A percentile compares a stretch with the other conserved stretches of the same genome.
These are phyloP conservation scores for Quadroppia sp. DNA, from an alignment of 2,888 invertebrate genomes.

Conservation along the genomic window DNA sequence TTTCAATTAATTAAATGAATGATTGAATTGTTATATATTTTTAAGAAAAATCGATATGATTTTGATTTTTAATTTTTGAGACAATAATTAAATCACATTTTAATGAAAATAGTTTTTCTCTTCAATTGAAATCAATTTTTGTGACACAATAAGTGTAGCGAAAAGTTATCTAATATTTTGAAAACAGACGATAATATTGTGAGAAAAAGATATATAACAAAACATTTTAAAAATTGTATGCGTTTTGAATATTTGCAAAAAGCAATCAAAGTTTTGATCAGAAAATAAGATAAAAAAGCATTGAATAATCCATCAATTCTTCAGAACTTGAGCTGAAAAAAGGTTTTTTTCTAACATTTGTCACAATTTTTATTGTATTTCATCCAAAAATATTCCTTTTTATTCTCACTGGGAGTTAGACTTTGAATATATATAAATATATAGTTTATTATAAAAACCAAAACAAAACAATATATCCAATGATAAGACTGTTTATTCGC, in stretches of 20 bases:
- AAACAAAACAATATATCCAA: neutral
- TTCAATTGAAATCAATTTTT: too few relatives aligned
- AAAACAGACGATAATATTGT: too few relatives aligned
- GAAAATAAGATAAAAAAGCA: constrained; percentile 20
- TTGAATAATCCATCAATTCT: constrained; percentile 26
- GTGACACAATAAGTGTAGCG: too few relatives aligned
- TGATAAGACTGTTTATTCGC: neutral
- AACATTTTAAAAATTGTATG: too few relatives aligned
- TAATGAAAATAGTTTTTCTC: too few relatives aligned
- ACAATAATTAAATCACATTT: too few relatives aligned
- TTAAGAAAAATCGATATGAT: too few relatives aligned
- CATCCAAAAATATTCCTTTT: constrained; percentile 6
- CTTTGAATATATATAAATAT: neutral
- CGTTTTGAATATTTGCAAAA: neutral
- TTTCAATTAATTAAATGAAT: too few relatives aligned
- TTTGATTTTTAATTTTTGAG: too few relatives aligned
- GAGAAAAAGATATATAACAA: too few relatives aligned
- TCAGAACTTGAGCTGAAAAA: neutral
- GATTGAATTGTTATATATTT: too few relatives aligned
- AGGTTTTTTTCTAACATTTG: neutral
- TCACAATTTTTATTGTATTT: constrained; percentile 4
- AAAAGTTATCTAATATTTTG: too few relatives aligned
- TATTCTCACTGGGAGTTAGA: neutral
- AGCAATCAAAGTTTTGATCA: constrained; percentile 9
- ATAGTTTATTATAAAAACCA: neutral